A percentile compares a stretch with the other conserved stretches of the same genome.
These are phyloP conservation scores for Gallirallus australis DNA, from an alignment of 2,797 vertebrate genomes.

Conservation along the genomic window DNA sequence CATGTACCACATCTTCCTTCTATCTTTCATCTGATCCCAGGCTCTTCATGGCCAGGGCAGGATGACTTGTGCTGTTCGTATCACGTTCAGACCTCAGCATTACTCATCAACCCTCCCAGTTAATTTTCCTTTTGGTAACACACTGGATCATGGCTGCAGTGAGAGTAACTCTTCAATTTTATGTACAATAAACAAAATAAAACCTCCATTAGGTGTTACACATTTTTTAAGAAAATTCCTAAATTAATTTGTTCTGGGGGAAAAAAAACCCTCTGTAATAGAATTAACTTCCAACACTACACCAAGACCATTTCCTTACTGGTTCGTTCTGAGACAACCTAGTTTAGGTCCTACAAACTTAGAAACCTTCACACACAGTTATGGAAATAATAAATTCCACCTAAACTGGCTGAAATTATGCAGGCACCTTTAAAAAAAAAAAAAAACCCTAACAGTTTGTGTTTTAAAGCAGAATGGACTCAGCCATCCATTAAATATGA, in stretches of 20 bases:
- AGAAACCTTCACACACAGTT: not conserved
- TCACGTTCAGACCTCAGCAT: not conserved
- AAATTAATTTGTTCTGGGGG: not conserved
- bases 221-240: constrained; percentile 31
- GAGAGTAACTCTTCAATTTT: not conserved
- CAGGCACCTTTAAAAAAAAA: constrained; percentile 67
- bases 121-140: not conserved
- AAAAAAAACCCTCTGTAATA: not conserved
- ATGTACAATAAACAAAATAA: not conserved
- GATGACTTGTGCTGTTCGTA: not conserved
- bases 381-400: constrained; percentile 52
- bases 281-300: constrained; percentile 15
- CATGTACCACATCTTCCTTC: not conserved
- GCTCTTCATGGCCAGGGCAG: not conserved
- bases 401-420: constrained; percentile 73
- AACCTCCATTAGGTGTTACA: constrained; percentile 23
- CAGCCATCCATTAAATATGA: constrained; percentile 91
- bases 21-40: not conserved
- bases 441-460: constrained; percentile 30
- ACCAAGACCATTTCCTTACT: not conserved
- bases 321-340: not conserved
- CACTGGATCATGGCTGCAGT: not conserved
- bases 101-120: not conserved
- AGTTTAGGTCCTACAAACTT: constrained; percentile 5
- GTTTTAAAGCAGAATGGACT: constrained; percentile 83